Percentiles rank a stretch among this genome's conserved stretches.
These are phyloP conservation scores for Drosophila parthenogenetica DNA, from an alignment of 2,888 invertebrate species.

Conservation along the genomic window DNA sequence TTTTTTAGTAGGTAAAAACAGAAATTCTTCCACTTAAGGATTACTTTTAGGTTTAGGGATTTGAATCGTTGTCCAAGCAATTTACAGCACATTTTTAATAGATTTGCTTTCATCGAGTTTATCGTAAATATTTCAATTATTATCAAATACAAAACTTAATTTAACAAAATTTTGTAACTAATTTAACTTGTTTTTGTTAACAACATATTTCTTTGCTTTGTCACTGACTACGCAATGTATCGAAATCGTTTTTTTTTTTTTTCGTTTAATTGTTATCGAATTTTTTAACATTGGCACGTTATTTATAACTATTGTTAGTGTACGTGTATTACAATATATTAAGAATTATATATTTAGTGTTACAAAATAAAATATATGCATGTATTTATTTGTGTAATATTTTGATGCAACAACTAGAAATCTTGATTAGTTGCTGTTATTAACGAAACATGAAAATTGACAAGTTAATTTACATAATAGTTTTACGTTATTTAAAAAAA, in stretches of 20 bases:
- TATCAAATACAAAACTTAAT: constrained; percentile 54
- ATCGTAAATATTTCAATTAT: constrained; percentile 19
- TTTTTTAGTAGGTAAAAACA: constrained; percentile 15
- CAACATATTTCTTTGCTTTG: constrained; percentile 43
- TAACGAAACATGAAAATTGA: constrained; percentile 36
- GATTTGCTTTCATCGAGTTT: constrained; percentile 13
- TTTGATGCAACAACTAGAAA: constrained; percentile 41
- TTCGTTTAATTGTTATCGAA: constrained; percentile 37
- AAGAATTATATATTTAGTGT: constrained; percentile 33
- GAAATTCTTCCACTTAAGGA: constrained; percentile 3
- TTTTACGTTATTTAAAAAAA: constrained; percentile 15
- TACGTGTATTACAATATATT: constrained; percentile 22
- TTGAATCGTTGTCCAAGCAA: constrained; percentile 34
- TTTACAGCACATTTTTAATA: constrained; percentile 37
- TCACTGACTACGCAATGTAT: constrained; percentile 53
- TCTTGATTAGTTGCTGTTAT: constrained; percentile 29
- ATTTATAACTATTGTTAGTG: constrained; percentile 56
- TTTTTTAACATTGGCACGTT: constrained; percentile 75
- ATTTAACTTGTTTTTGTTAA: constrained; percentile 8
- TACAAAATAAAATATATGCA: constrained; percentile 55
- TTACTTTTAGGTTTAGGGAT: constrained; percentile 5
- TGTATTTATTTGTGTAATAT: constrained; percentile 48
- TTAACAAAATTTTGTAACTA: constrained; percentile 55
- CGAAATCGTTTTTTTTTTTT: constrained; percentile 19
- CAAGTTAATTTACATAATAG: constrained; percentile 25